Base-by-base conservation (phyloP, 2,113 vertebrate genomes). In the sheep (Ovis aries) region DNA sequence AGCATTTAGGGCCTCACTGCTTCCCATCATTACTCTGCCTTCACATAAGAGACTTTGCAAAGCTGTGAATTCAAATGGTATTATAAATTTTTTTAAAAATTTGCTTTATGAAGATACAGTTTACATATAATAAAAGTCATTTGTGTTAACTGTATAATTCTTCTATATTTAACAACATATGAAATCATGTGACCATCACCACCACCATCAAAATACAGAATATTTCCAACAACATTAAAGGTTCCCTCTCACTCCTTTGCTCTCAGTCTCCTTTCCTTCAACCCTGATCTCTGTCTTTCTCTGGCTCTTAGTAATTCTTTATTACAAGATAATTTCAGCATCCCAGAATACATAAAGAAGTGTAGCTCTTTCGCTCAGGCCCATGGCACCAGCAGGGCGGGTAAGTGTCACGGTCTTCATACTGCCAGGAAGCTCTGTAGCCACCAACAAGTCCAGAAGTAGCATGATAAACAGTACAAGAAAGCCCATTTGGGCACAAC, bases 381-480 rank as follows among this genome's bases (percentile, higher is more conserved):
- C n/a, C 0, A 0, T 40, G 67, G 19, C n/a, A 40, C 19, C 0
- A 0, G 19, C 67, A 74, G 67, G 19, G 40, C 0, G 0, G 67
- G 10, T n/a, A 74, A 40, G 19, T 40, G 10, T 74, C 1, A 0
- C 3, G 0, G n/a, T 74, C 67, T 74, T 40, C 1, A 1, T 23
- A 40, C n/a, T 74, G 19, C 67, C 67, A 23, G n/a, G 67, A 40
- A 25, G 67, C 19, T 74, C 67, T 1, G 5, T 74, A 74, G 10
- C 67, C 67, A 6, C 67, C 19, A 0, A 0, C 0, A 3, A 74
- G 67, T 23, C 67, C 19, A 40, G n/a, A 74, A 40, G 19, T 40
- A 23, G 67, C 5, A 2, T 74, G n/a, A 23, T 12, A 74, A 23
- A 40, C n/a, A 74, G 19, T 23, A 71, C 10, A 40, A 23, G 5